These are phyloP conservation scores for Marronus borbonicus DNA, from an alignment of 2,888 invertebrate species.

Conservation along the genomic window DNA sequence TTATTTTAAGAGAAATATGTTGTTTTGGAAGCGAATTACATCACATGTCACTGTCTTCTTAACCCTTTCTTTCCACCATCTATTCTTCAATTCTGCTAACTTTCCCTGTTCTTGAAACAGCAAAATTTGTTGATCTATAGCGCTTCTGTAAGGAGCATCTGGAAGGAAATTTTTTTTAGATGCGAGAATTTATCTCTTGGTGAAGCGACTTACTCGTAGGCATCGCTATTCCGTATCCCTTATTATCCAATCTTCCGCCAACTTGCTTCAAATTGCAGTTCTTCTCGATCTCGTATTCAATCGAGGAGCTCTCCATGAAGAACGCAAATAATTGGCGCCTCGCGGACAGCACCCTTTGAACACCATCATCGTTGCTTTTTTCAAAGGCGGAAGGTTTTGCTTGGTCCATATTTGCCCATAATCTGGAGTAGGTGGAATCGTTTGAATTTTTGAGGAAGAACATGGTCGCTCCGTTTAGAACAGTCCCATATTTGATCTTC, in stretches of 20 bases:
- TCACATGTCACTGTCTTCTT: conserved; percentile 68
- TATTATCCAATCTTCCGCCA: conserved; percentile 87
- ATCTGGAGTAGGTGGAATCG: conserved; percentile 87
- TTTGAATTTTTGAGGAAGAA: conserved; percentile 94
- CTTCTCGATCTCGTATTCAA: conserved; percentile 92
- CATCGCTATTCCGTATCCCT: conserved; percentile 95
- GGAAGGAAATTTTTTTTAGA: conserved; percentile 54
- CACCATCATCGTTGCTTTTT: conserved; percentile 86
- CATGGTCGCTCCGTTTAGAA: conserved; percentile 89
- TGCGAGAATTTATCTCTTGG: neutral
- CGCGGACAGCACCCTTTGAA: conserved; percentile 84
- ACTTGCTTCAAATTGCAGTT: conserved; percentile 89
- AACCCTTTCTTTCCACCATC: conserved; percentile 90
- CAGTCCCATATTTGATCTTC: conserved; percentile 94
- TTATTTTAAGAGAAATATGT: neutral
- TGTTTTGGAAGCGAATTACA: conserved; percentile 61
- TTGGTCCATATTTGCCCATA: conserved; percentile 93
- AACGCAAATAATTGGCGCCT: conserved; percentile 90
- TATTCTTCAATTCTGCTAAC: conserved; percentile 85
- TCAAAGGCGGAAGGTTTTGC: conserved; percentile 87
- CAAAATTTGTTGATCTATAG: conserved; percentile 91
- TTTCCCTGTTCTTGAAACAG: conserved; percentile 91
- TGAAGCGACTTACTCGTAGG: conserved; percentile 78
- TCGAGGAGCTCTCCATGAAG: conserved; percentile 95
- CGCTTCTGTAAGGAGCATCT: conserved; percentile 85